Percentiles rank a stretch among this genome's conserved stretches.
phyloP scores from a whole-genome alignment of 2,888 invertebrate genomes.

The Trachelus stipa region DNA sequence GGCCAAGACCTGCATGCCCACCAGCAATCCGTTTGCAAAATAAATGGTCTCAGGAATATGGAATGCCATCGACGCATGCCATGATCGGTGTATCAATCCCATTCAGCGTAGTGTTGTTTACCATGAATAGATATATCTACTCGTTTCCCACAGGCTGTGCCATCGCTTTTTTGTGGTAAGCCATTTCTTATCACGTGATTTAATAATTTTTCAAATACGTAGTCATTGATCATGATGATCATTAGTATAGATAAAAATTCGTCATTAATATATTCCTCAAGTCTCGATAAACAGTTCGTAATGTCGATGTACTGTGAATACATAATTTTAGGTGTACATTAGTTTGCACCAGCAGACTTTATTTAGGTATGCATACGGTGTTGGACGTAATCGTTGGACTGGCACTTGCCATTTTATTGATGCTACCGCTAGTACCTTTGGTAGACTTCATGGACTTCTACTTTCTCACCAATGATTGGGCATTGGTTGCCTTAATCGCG shows the following conservation, averaged over 20 bases:
- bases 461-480: conserved; percentile 75
- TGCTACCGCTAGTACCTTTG: conserved; percentile 80
- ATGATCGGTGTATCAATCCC: conserved; percentile 92
- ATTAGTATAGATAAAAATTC: not conserved
- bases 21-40: conserved; percentile 86
- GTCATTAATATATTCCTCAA: not conserved
- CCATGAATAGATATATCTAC: conserved; percentile 83
- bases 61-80: conserved; percentile 96
- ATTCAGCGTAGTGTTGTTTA: conserved; percentile 84
- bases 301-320: not conserved
- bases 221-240: not conserved
- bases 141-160: conserved; percentile 71
- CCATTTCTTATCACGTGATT: not conserved
- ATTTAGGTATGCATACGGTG: conserved; percentile 94
- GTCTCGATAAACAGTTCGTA: not conserved
- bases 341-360: conserved; percentile 87
- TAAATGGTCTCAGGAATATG: conserved; percentile 92
- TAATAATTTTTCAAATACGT: not conserved
- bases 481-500: conserved; percentile 75
- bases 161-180: conserved; percentile 73
- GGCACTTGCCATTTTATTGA: conserved; percentile 74
- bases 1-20: conserved; percentile 86
- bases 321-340: conserved; percentile 72
- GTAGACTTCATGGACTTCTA: conserved; percentile 81
- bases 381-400: conserved; percentile 88